phyloP scores from a whole-genome alignment of 2,888 invertebrate genomes.

The Dasypolia templi region DNA sequence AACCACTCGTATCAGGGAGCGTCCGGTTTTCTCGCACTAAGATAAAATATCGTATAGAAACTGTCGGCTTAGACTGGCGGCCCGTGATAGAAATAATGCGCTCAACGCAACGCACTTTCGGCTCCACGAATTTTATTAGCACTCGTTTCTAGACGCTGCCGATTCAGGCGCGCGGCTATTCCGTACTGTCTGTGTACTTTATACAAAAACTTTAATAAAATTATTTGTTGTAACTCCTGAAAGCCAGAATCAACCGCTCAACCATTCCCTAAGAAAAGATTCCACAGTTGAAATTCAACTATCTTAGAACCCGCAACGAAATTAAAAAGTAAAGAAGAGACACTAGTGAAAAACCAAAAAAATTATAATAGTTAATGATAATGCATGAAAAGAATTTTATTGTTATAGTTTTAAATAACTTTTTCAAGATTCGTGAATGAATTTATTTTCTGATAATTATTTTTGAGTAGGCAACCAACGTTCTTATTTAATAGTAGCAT shows the following conservation, averaged over 20 bases:
- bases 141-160: not conserved
- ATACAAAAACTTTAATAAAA: not conserved
- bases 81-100: not conserved
- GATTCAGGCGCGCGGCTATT: not conserved
- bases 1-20: not conserved
- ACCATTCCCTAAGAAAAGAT: too few species aligned
- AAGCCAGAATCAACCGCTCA: not conserved
- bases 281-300: too few species aligned
- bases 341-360: not conserved
- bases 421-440: conserved; percentile 20
- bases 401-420: not conserved
- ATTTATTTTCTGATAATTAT: conserved; percentile 17
- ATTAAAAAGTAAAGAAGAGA: too few species aligned
- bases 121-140: not conserved
- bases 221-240: not conserved
- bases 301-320: too few species aligned
- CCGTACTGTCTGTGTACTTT: not conserved
- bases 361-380: not conserved
- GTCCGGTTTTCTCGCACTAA: not conserved
- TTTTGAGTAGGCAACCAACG: conserved; percentile 24
- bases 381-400: not conserved
- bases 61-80: not conserved
- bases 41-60: not conserved
- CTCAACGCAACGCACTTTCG: not conserved
- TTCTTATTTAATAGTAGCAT: conserved; percentile 6